Conservation (phyloP, 2,888 invertebrate genomes). For the Nineta flava region DNA sequence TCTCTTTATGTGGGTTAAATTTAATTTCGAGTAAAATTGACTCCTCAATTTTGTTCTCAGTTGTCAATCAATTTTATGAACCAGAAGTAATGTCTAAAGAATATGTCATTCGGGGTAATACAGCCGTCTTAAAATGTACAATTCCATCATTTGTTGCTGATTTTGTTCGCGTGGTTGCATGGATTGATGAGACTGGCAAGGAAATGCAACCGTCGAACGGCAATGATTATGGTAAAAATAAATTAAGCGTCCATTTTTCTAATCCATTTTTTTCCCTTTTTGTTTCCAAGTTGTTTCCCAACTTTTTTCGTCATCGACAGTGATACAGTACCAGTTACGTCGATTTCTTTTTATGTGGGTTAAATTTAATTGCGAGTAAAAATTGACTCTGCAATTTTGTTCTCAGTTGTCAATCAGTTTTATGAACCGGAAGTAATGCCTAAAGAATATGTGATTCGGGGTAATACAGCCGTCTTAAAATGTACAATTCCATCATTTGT, state of each 20-base stretch:
- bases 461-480: constrained; percentile 54
- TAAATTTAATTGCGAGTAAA: too few species aligned
- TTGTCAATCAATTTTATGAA: constrained; percentile 77
- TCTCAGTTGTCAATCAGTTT: constrained; percentile 52
- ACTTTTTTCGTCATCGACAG: too few species aligned
- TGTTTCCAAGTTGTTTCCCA: neutral
- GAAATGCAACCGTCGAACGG: constrained; percentile 29
- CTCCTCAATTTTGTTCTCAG: constrained; percentile 44
- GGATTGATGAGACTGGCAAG: constrained; percentile 56
- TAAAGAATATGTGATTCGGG: constrained; percentile 55
- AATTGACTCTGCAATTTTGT: constrained; percentile 2
- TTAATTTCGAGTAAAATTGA: too few species aligned
- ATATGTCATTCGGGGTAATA: constrained; percentile 78
- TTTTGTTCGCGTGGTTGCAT: constrained; percentile 74
- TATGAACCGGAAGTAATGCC: constrained; percentile 57
- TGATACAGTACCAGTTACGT: too few species aligned
- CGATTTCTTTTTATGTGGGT: too few species aligned
- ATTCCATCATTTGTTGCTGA: constrained; percentile 87
- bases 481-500: constrained; percentile 62
- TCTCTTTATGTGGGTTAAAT: too few species aligned
- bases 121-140: constrained; percentile 76
- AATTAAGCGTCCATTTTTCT: constrained; percentile 1
- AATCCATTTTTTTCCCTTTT: neutral
- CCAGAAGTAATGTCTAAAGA: constrained; percentile 74
- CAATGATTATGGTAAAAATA: constrained; percentile 6